These are phyloP conservation scores for Desmodus rotundus DNA, from an alignment of 2,113 vertebrate genomes.

Conservation along the genomic window DNA sequence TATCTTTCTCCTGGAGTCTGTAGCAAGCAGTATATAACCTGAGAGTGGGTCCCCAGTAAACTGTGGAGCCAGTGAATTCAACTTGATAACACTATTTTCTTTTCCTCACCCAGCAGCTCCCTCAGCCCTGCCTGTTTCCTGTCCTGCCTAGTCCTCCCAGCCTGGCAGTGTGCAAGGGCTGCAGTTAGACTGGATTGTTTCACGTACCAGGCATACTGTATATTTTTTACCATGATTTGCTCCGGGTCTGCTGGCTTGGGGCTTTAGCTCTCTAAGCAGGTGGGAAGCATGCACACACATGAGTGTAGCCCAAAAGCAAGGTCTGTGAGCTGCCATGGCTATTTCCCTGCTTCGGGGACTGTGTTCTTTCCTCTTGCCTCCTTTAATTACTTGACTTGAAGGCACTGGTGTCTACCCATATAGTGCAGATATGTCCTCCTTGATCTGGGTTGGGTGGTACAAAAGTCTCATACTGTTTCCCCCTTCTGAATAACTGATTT, in stretches of 20 bases:
- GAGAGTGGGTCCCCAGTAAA: not conserved
- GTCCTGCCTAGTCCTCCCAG: not conserved
- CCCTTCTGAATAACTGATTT: not conserved
- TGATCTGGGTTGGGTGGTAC: not conserved
- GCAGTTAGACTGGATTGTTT: not conserved
- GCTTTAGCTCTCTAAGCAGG: conserved; percentile 31
- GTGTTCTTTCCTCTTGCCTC: not conserved
- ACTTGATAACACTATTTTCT: not conserved
- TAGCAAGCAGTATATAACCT: not conserved
- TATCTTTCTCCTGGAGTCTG: not conserved
- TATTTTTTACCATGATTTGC: conserved; percentile 62
- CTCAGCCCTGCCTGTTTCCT: not conserved
- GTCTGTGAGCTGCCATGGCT: not conserved
- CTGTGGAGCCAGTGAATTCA: not conserved
- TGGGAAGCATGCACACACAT: not conserved
- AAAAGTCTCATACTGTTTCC: not conserved
- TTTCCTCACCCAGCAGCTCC: conserved; percentile 30
- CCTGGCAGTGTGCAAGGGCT: not conserved
- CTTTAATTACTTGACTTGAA: not conserved
- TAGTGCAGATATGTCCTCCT: not conserved
- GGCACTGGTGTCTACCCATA: not conserved
- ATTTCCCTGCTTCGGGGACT: not conserved
- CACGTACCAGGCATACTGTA: not conserved
- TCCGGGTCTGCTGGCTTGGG: conserved; percentile 13
- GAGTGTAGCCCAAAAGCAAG: not conserved